Conservation (phyloP, 2,888 invertebrate genomes). For the Folsomia candida region DNA sequence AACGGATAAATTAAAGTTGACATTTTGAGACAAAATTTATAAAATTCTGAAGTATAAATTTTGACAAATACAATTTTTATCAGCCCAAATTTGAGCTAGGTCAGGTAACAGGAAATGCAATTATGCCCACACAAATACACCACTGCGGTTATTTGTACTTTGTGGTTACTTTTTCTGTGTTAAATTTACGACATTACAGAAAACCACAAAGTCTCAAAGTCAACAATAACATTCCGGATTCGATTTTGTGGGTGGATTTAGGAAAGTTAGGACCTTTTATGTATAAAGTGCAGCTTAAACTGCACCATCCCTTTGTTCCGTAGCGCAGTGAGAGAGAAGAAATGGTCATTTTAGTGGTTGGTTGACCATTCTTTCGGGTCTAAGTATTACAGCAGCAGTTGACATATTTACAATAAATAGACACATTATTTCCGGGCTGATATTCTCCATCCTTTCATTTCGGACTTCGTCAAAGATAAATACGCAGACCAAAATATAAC, state of each 20-base stretch:
- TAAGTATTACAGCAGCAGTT: too few relatives aligned
- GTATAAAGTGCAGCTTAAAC: not conserved
- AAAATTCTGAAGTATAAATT: not conserved
- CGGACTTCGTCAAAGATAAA: not conserved
- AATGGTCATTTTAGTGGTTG: not conserved
- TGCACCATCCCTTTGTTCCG: not conserved
- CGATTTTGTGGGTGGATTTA: not conserved
- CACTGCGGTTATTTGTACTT: not conserved
- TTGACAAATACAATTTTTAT: not conserved
- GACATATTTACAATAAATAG: constrained; percentile 17
- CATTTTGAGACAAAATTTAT: not conserved
- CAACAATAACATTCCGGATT: not conserved
- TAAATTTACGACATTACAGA: not conserved
- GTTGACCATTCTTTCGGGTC: not conserved
- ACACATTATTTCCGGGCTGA: constrained; percentile 15
- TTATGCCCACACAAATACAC: too few relatives aligned
- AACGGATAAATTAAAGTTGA: not conserved
- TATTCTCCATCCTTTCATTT: not conserved
- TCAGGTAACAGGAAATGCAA: not conserved
- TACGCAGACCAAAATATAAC: too few relatives aligned
- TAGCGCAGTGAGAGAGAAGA: not conserved
- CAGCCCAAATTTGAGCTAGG: not conserved
- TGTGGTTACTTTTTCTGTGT: not conserved
- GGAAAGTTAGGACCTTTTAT: not conserved
- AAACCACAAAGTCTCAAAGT: not conserved